Evolutionary conservation across 2,797 vertebrate species (phyloP), one percentile per base, ranked within the genome.

Genomic region (Eulemur coronatus): DNA sequence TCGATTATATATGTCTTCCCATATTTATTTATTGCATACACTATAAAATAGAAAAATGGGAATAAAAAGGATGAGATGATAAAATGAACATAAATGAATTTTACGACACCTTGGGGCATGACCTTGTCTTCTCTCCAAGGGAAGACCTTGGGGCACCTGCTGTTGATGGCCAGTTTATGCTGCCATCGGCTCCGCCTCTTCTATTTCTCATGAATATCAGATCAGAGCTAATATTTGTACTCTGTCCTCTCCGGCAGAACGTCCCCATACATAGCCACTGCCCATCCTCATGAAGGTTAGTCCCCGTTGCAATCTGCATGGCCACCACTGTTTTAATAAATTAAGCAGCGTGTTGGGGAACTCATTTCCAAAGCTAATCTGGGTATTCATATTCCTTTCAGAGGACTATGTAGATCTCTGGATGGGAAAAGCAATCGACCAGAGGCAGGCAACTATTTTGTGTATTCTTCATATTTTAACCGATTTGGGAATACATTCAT

Each of bases 401-500:
- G 72, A 91, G 43, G 35, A 76, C 84, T 38, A 30, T 46, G 18
- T 59, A 48, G 69, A 79, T 70, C 43, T 88, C 84, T 88, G 67
- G 55, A 52, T 85, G 57, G 63, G 85, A 93, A 96, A 96, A 59
- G 75, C 52, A 79, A 52, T 70, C 30, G 7, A 48, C 82, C 55
- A 22, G 84, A 93, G 48, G 57, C 26, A 1, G 13, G 76, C 52
- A 52, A 91, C 87, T 94, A 59, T 78, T 87, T 78, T 79, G 84
- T 91, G 24, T 90, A 70, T 84, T 96, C 92, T 75, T 69, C 46
- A 13, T 89, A 79, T 95, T 93, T 87, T 82, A 94, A 93, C 69
- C 46, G 92, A 91, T 92, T 90, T 92, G 90, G 61, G 84, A 95
- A 93, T 46, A 65, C 55, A 75, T 96, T 97, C 30, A 63, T 92